A percentile compares a stretch with the other conserved stretches of the same genome.
Evolutionary conservation across 2,888 invertebrate genomes (phyloP).

Genomic region (Halocaridina rubra): DNA sequence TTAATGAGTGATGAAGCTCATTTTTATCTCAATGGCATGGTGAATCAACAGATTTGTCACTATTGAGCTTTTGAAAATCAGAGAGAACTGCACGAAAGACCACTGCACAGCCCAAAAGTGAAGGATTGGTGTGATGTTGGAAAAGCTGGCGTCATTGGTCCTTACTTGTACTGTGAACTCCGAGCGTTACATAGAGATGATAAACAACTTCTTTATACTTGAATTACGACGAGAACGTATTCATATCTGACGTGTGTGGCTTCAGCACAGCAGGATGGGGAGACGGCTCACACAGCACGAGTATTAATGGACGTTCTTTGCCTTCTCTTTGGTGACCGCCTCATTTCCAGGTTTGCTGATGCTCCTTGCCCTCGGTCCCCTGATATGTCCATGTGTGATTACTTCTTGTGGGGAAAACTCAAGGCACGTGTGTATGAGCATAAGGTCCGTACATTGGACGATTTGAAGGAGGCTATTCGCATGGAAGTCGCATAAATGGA

Average conservation of each 20-base stretch:
- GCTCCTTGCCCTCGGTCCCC: too few relatives aligned
- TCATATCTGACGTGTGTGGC: slow-evolving; percentile 7
- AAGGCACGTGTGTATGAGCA: too few relatives aligned
- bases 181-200: slow-evolving; percentile 20
- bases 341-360: too few relatives aligned
- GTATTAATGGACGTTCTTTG: too few relatives aligned
- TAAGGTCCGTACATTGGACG: too few relatives aligned
- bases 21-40: slow-evolving; percentile 28
- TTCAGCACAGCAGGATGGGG: slow-evolving; percentile 13
- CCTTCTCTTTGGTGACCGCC: too few relatives aligned
- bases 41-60: slow-evolving; percentile 18
- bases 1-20: slow-evolving; percentile 19
- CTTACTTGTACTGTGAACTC: neutral
- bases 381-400: too few relatives aligned
- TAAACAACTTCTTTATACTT: neutral
- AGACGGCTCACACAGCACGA: too few relatives aligned
- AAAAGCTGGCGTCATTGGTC: neutral
- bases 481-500: too few relatives aligned
- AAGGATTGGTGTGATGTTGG: neutral
- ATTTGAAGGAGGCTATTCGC: too few relatives aligned
- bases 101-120: neutral
- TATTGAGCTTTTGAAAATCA: slow-evolving; percentile 19
- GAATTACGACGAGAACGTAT: neutral
- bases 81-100: slow-evolving; percentile 23
- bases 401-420: too few relatives aligned